Evolutionary conservation across 1,140 invertebrate species (phyloP), one percentile per base, ranked within the genome.

Genomic region (Diachasma alloeum): DNA sequence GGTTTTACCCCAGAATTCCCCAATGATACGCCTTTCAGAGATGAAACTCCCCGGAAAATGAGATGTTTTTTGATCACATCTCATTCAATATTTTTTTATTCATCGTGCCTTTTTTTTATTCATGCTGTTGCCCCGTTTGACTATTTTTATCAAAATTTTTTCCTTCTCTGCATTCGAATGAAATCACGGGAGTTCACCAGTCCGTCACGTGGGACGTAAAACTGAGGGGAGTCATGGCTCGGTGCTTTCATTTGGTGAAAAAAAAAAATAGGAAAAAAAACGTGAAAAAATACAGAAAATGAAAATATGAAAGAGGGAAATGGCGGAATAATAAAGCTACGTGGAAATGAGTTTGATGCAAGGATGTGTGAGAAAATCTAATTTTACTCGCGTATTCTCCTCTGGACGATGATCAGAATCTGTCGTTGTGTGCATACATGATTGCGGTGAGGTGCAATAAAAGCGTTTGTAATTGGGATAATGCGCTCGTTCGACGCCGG

Each of bases 391-490:
- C 59, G 59, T 63, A 11, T 63, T 63, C 59, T 63, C 59, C 26
- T 63, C 24, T 63, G 59, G 5, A 63, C 24, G 59, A 63, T 63
- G 59, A 63, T 63, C 59, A 63, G 59, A 63, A 63, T 26, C 24
- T 63, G 59, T 26, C 19, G 48, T 56, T 24, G 59, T 22, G 59
- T 63, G 24, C 19, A 63, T 53, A 53, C 48, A 53, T 53, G 48
- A 53, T 15, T 53, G 48, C 48, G 48, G 48, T 53, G 48, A 53
- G 48, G 15, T 53, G 39, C 31, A 31, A 70, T 70, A 36, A 70
- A 70, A 70, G 68, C 68, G 22, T 36, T 44, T 70, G 68, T 70
- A 70, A 70, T 70, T 70, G 68, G 68, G 42, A 37, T 70, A 70
- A 70, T 70, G 68, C 68, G 37, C 68, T 70, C 68, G 39, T 70